Evolutionary conservation across 1,140 invertebrate genomes (phyloP), one percentile per base, ranked within the genome.

Genomic region (Neocloeon triangulifer): DNA sequence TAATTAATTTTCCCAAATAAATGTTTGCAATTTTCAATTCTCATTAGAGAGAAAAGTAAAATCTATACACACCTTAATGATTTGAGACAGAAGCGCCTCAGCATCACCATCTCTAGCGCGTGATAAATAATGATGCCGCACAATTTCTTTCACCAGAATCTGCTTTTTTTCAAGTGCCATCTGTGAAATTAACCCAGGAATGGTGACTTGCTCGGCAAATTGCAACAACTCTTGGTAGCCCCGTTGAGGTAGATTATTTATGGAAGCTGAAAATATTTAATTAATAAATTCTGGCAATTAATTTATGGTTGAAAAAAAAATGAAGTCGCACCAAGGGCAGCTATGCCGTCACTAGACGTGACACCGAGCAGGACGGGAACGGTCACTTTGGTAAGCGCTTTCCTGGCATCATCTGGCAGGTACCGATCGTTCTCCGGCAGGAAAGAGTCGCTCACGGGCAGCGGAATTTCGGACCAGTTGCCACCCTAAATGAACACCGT

Each of bases 381-480:
- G 30, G 52, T 52, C 23, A 52, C 56, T 23, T 51, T 45, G 34
- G 49, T 45, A 2, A 63, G 43, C 18, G 53, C 55, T 39, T 51
- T 39, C n/a, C 46, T 36, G 8, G 60, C 51, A 31, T 56, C 44
- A n/a, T 44, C 33, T 2, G 62, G 62, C 33, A 67, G 45, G 40
- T 65, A 66, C 41, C 58, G 58, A 37, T 63, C 56, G 3, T 50
- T 49, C 34, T 54, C 51, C 28, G 56, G 52, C 34, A 67, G 42
- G 48, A 61, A 70, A 28, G 44, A 52, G 40, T 70, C 66, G 2
- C 64, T 43, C 13, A 63, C 53, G 2, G 68, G 68, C 14, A 62
- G 52, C 38, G 70, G 51, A 17, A 52, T 44, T 19, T 57, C 49
- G n/a, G 51, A 58, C 50, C 53, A 62, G 39, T 61, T 64, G 17